Evolutionary conservation across 1,140 invertebrate genomes (phyloP).

Genomic region (Drosophila novamexicana): DNA sequence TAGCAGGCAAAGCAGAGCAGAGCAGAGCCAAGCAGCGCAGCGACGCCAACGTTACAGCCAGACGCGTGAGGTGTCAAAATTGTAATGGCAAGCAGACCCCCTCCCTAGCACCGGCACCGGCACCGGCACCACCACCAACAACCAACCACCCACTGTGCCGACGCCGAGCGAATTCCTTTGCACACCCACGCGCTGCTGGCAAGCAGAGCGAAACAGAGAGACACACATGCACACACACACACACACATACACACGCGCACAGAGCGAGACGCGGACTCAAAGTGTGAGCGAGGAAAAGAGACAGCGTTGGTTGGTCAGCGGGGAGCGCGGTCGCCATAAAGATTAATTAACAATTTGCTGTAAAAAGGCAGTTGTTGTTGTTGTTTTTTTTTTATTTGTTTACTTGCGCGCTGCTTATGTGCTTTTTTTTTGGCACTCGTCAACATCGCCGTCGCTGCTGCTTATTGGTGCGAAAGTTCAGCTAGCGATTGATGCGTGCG

Average conservation of each 20-base stretch:
- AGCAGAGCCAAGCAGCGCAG: slow-evolving; percentile 3
- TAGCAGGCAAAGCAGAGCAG: slow-evolving; percentile 14
- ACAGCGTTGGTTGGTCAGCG: neutral
- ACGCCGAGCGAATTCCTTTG: slow-evolving; percentile 31
- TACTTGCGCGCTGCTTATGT: slow-evolving; percentile 19
- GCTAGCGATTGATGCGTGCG: slow-evolving; percentile 58
- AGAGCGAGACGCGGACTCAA: slow-evolving; percentile 8
- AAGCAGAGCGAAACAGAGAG: slow-evolving; percentile 10
- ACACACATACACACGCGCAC: neutral
- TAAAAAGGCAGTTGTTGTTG: slow-evolving; percentile 43
- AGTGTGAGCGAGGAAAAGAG: slow-evolving; percentile 12
- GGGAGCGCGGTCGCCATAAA: slow-evolving; percentile 47
- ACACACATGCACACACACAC: neutral
- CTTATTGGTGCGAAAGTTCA: slow-evolving; percentile 75
- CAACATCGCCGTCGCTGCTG: slow-evolving; percentile 53
- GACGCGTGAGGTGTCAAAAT: slow-evolving; percentile 46
- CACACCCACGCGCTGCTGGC: slow-evolving; percentile 30
- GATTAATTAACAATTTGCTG: slow-evolving; percentile 81
- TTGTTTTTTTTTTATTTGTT: slow-evolving; percentile 16
- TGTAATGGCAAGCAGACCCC: slow-evolving; percentile 28
- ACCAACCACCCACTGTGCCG: slow-evolving; percentile 24
- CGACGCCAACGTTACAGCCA: slow-evolving; percentile 10
- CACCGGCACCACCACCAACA: too few species aligned
- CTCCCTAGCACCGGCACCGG: too few species aligned
- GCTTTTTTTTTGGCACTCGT: slow-evolving; percentile 64